Evolutionary conservation across 2,797 vertebrate species (phyloP).

Genomic region (Eulemur mongoz): DNA sequence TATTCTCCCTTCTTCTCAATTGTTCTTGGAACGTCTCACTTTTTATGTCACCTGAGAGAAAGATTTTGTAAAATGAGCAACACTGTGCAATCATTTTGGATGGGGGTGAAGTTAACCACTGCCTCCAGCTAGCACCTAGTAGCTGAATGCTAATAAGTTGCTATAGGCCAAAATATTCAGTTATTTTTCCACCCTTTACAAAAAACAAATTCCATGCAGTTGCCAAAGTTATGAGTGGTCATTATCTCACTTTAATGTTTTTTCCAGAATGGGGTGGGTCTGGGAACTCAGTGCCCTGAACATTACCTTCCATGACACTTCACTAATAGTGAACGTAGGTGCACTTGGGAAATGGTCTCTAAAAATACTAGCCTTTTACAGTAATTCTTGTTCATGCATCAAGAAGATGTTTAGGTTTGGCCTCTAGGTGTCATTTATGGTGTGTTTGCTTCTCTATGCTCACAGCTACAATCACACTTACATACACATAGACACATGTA

Average conservation of each 20-base stretch:
- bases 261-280: slow-evolving; percentile 36
- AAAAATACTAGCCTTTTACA: background rate
- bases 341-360: background rate
- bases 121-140: background rate
- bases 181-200: slow-evolving; percentile 21
- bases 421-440: background rate
- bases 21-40: background rate
- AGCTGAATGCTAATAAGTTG: background rate
- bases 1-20: background rate
- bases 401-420: background rate
- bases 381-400: background rate
- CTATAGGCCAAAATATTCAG: slow-evolving; percentile 19
- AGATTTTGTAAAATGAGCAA: background rate
- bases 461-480: background rate
- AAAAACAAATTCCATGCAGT: background rate
- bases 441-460: background rate
- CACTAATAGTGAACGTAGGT: slow-evolving; percentile 5
- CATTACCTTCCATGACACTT: slow-evolving; percentile 17
- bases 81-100: background rate
- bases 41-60: background rate
- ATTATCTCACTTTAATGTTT: slow-evolving; percentile 59
- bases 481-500: background rate
- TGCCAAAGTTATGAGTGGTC: slow-evolving; percentile 48
- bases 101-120: background rate
- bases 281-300: slow-evolving; percentile 35